Evolutionary conservation across 2,888 invertebrate genomes (phyloP), one percentile per base, ranked within the genome.

Genomic region (Andricus quercusramuli): DNA sequence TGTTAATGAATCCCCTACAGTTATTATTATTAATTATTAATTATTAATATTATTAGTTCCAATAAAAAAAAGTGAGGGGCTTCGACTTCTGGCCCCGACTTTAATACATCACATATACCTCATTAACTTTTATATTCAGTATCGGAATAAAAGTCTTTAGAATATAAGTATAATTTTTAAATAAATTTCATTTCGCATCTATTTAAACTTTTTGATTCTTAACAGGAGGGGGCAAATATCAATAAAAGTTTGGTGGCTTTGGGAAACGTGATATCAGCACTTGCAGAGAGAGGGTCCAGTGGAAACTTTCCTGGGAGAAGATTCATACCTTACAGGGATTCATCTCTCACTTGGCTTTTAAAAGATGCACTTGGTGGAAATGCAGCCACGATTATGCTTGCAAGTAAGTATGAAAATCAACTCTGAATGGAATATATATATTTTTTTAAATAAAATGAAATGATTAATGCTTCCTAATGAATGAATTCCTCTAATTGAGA

Each of bases 341-440:
- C 97, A 0, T 95, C 96, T 29, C 94, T 97, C 82, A 97, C 97
- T 84, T 97, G 97, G 96, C 94, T 97, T 15, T 93, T 97, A 44
- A 96, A 96, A 91, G 97, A 97, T 91, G 96, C 96, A 85, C 94
- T 97, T 68, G 96, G 96, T 59, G 96, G 97, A 85, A 96, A 96
- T 89, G 96, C 96, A 65, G 95, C 95, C 87, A 96, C 96, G 66
- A 95, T 96, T 89, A 96, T 97, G 94, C 96, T 97, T 87, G 96
- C 97, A 84, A 97, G 97, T 97, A 94, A 94, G 91, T 86, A 29
- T 32, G 3, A n/a, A 56, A 11, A 32, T 37, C 59, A 74, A 79
- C 62, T 83, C 77, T 56, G 3, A 56, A 11, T n/a, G 3, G 3
- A 9, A 3, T n/a, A n/a, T 1, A n/a, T 56, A 0, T 9, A n/a